These are phyloP conservation scores for Thunnus maccoyii DNA, from an alignment of 2,113 vertebrate species.

Conservation along the genomic window DNA sequence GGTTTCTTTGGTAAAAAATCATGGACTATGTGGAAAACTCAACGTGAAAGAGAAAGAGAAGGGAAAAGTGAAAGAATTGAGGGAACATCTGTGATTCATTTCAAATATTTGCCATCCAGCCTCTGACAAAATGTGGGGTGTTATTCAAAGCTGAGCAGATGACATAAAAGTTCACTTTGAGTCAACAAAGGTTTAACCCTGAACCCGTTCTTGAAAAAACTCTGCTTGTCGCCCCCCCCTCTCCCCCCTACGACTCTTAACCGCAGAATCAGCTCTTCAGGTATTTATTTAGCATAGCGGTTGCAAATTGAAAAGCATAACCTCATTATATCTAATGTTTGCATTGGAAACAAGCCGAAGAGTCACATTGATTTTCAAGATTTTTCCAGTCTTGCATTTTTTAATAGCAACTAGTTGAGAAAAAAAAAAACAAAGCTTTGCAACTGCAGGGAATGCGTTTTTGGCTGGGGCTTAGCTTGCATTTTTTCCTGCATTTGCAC, in stretches of 20 bases:
- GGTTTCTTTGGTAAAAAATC: slow-evolving; percentile 42
- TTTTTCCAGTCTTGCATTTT: slow-evolving; percentile 38
- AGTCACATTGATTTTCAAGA: not conserved
- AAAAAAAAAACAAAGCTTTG: slow-evolving; percentile 21
- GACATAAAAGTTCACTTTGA: slow-evolving; percentile 53
- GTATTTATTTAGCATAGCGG: slow-evolving; percentile 51
- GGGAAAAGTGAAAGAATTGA: slow-evolving; percentile 38
- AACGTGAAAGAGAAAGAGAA: slow-evolving; percentile 18
- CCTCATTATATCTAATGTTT: slow-evolving; percentile 22
- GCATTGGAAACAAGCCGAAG: slow-evolving; percentile 26
- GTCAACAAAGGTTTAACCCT: slow-evolving; percentile 51
- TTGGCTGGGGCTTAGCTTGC: slow-evolving; percentile 62
- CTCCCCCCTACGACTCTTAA: not conserved
- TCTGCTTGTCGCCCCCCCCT: slow-evolving; percentile 8
- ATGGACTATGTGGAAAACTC: not conserved
- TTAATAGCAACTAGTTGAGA: not conserved
- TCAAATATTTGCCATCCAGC: slow-evolving; percentile 44
- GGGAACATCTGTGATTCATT: slow-evolving; percentile 76
- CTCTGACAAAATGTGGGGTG: slow-evolving; percentile 41
- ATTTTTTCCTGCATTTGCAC: slow-evolving; percentile 68
- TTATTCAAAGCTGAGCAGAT: slow-evolving; percentile 45
- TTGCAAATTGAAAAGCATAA: slow-evolving; percentile 41
- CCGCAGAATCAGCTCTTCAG: slow-evolving; percentile 29
- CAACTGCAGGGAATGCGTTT: slow-evolving; percentile 55
- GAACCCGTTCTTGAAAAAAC: slow-evolving; percentile 15